Base-by-base conservation (phyloP, 2,797 vertebrate genomes). In the Crocidura indochinensis region DNA sequence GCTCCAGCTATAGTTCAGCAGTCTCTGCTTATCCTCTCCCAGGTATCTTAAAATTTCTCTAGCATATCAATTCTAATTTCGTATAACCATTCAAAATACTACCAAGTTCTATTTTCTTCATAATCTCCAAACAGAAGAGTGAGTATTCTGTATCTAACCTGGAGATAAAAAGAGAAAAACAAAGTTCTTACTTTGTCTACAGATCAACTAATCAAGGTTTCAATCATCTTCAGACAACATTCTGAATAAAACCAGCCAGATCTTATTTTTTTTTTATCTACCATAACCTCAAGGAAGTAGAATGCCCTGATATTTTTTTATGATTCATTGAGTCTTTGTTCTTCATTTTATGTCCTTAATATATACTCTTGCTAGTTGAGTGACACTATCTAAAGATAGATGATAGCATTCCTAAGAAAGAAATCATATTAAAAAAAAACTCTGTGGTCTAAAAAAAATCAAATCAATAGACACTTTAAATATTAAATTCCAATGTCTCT, bases 251-350 rank as follows among this genome's bases (percentile, higher is more conserved):
- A 67, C 53, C 60, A 84, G 49, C 19, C 77, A 86, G 68, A 69
- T 65, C 77, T 83, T 89, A 38, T 94, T 65, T 91, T 88, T 95
- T 88, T 72, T 78, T 92, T 90, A 88, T 92, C 84, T 93, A 64
- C 67, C 47, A 26, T 82, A 84, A 81, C 76, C 53, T 78, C 19
- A 0, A 85, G 12, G 29, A 77, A 67, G 24, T 24, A 82, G 53
- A 81, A 53, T 46, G n/a, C 15, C 31, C 3, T 38, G 49, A 26
- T 11, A 67, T 92, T 92, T 65, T 65, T 64, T 85, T 62, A 53
- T 60, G 64, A 87, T 22, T 49, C 31, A 31, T 60, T 19, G 22
- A 82, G 26, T 84, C 79, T 90, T 90, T 94, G 44, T 72, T 67
- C 80, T 46, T 75, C 74, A 74, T 86, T 67, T 81, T 44, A 86